Conservation (phyloP, 1,140 invertebrate genomes). For the Prorops nasuta region DNA sequence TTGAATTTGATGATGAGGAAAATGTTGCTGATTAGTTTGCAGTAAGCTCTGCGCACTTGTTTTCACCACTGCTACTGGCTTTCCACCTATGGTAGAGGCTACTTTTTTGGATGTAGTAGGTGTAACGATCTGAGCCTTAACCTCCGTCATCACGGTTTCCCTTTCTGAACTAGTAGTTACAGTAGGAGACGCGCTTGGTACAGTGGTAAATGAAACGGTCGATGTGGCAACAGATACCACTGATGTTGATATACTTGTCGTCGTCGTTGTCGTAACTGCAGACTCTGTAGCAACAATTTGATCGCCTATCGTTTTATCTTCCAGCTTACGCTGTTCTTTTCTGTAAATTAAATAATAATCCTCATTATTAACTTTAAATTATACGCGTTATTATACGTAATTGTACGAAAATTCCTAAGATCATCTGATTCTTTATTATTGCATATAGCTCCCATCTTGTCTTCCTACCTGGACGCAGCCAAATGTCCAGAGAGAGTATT, state of each 20-base stretch:
- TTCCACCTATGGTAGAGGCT: constrained; percentile 35
- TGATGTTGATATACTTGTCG: constrained; percentile 13
- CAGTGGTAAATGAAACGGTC: constrained; percentile 15
- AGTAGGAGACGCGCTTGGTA: constrained; percentile 13
- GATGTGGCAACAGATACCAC: constrained; percentile 14
- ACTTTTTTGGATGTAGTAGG: constrained; percentile 32
- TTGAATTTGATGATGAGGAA: constrained; percentile 53
- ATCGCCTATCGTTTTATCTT: constrained; percentile 42
- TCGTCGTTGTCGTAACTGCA: constrained; percentile 22
- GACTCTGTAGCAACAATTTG: constrained; percentile 30
- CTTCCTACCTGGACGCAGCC: no score
- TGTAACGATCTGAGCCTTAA: constrained; percentile 17
- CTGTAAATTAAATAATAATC: constrained; percentile 24
- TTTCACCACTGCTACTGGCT: constrained; percentile 50
- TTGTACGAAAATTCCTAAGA: no score
- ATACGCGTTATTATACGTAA: no score
- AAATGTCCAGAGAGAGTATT: constrained; percentile 31
- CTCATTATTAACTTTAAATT: no score
- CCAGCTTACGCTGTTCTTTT: constrained; percentile 43
- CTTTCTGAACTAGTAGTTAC: constrained; percentile 13
- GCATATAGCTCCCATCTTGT: no score
- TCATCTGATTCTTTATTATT: no score
- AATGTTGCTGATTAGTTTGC: constrained; percentile 53
- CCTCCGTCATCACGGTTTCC: constrained; percentile 11
- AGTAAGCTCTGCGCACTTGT: constrained; percentile 48